These are phyloP conservation scores for Brachynemurus nebulosus DNA, from an alignment of 2,888 invertebrate genomes.

Conservation along the genomic window DNA sequence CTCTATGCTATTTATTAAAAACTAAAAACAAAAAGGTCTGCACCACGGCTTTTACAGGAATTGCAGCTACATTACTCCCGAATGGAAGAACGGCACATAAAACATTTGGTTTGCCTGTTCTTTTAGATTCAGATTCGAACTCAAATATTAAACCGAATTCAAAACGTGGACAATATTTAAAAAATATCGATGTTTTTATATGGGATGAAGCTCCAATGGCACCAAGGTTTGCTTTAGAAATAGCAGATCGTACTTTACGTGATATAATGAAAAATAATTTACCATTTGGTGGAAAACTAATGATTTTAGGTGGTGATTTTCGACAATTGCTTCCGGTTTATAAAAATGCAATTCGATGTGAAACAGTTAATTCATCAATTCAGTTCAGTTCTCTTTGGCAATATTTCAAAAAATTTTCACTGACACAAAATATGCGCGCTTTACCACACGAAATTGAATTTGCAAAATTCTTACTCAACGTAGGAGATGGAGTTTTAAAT, in stretches of 20 bases:
- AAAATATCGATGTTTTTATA: slow-evolving; percentile 13
- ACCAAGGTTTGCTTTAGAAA: slow-evolving; percentile 7
- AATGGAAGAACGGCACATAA: too few species aligned
- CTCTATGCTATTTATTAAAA: too few species aligned
- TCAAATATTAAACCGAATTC: too few species aligned
- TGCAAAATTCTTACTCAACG: slow-evolving; percentile 2
- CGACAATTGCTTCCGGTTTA: slow-evolving; percentile 4
- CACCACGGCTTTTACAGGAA: too few species aligned
- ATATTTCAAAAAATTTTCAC: neutral
- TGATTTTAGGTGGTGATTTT: slow-evolving; percentile 5
- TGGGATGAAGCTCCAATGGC: slow-evolving; percentile 16
- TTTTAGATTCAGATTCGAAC: too few species aligned
- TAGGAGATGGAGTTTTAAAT: neutral
- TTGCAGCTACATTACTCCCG: too few species aligned
- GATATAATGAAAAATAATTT: slow-evolving; percentile 8
- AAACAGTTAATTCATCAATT: neutral
- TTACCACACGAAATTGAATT: neutral
- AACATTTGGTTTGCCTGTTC: too few species aligned
- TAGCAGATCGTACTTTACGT: slow-evolving; percentile 10
- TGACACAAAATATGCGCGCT: neutral
- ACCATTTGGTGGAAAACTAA: slow-evolving; percentile 10
- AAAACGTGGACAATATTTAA: too few species aligned
- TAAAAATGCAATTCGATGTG: neutral
- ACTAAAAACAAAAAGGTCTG: too few species aligned
- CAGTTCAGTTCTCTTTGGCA: neutral